A percentile compares a stretch with the other conserved stretches of the same genome.
These are phyloP conservation scores for Caprella mutica DNA, from an alignment of 2,888 invertebrate genomes.

Conservation along the genomic window DNA sequence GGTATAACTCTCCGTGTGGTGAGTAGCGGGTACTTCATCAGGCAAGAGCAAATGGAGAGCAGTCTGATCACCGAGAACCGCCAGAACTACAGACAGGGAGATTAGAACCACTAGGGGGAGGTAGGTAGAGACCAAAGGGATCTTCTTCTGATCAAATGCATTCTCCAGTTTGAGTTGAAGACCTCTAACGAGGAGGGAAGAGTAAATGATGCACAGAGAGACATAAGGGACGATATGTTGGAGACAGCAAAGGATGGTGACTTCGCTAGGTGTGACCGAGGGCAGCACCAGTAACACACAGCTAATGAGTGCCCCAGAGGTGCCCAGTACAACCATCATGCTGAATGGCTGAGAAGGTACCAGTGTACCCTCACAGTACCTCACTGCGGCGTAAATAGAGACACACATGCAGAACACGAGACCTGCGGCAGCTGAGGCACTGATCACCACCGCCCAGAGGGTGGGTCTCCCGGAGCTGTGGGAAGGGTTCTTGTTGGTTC, in stretches of 20 bases:
- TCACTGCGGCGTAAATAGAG: background rate
- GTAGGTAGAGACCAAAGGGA: background rate
- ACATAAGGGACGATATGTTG: constrained; percentile 4
- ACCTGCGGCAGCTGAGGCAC: background rate
- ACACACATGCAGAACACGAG: background rate
- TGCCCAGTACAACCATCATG: background rate
- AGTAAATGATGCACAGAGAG: background rate
- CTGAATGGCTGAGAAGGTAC: no score
- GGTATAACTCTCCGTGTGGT: background rate
- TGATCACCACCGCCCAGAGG: background rate
- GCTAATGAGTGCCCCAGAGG: background rate
- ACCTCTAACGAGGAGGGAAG: background rate
- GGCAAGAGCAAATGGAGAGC: constrained; percentile 4
- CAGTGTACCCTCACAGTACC: constrained; percentile 5
- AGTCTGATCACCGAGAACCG: constrained; percentile 1
- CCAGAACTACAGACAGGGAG: background rate
- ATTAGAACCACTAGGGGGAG: background rate
- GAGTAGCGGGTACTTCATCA: background rate
- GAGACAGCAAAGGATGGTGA: background rate
- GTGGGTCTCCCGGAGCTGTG: background rate
- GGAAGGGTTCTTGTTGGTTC: background rate
- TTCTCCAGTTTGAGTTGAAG: no score
- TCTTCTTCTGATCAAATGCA: background rate
- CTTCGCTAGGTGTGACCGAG: background rate
- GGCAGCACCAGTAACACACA: background rate